Base-by-base conservation (phyloP, 2,797 vertebrate species). In the Streptopelia turtur region DNA sequence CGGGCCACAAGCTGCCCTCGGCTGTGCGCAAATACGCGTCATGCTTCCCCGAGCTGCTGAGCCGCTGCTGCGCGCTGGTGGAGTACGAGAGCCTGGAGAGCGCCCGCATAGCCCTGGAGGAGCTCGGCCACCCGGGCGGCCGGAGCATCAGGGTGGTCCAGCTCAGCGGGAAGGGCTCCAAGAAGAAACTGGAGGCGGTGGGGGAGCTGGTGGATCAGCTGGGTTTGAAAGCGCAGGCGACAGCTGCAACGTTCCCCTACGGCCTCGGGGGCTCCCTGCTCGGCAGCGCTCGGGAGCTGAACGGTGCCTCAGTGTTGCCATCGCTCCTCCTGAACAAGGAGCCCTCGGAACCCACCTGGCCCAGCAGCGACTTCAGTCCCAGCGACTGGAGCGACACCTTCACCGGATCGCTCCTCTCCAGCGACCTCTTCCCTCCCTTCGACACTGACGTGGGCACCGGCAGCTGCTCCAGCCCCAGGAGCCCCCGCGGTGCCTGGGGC, bases 41-140 rank as follows among this genome's bases (percentile, higher is more conserved):
- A 39, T 93, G 85, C 4, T 98, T 98, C 94, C 96, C 96, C 0
- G 98, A 98, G 96, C 97, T 98, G 31, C 97, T 98, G 66, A 97
- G 96, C 59, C 95, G 94, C 17, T 85, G 97, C 83, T 98, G 98
- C 5, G 98, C 97, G 0, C 97, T 98, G 88, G 97, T 98, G 77
- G 98, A 98, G 96, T 99, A 98, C 10, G 97, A 98, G 76, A 96
- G 89, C 85, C 94, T 98, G 89, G 98, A 98, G 53, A 97, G 97
- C 0, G 96, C 98, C 14, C 94, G 97, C 16, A 97, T 94, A 14
- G 98, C 98, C 30, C 97, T 97, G 15, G 93, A 93, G n/a, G 59
- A 83, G 28, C 97, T 98, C 28, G 79, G 97, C 35, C 35, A 37
- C 10, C 49, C 15, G 0, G 39, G 55, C 11, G 7, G 79, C 2